Base-by-base conservation (phyloP, 1,140 invertebrate species). In the Lasioglossum baleicum region DNA sequence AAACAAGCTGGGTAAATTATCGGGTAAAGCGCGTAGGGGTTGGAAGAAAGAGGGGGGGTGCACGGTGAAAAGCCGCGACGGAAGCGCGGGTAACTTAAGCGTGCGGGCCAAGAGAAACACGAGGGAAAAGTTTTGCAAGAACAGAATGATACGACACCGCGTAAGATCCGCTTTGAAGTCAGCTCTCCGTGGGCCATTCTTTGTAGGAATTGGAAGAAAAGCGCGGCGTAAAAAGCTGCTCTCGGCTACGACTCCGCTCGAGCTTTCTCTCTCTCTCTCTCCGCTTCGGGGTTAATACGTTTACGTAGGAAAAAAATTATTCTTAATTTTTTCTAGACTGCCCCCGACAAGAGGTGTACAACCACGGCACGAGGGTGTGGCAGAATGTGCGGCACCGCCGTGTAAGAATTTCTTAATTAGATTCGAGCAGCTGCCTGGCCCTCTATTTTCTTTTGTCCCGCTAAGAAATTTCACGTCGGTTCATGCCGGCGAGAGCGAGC, bases 321-420 rank as follows among this genome's bases (percentile, higher is more conserved):
- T 90, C 88, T 90, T 87, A 89, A 90, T 89, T 89, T 88, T 74
- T 87, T 86, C 84, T 88, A 80, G 81, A 82, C 83, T 69, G 67
- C 70, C 61, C 75, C 73, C 48, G 84, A 63, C 78, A n/a, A 76
- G 61, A 63, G 58, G 56, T 15, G 77, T 44, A 51, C 53, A 61
- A 67, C 40, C 53, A 66, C 20, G 48, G 60, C 15, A 42, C 78
- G n/a, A 42, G 71, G 64, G 63, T 80, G 64, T 84, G 75, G 35
- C 63, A 83, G 68, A 81, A 79, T 75, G 65, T 48, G 68, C 81
- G 76, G 82, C 79, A 84, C 80, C 69, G 77, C 84, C 87, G 83
- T 88, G 85, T 89, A 88, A 90, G 84, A 90, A 89, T 89, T 90
- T 89, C 88, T 88, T 90, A 90, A 90, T 90, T 90, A 90, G 85